A percentile compares a stretch with the other conserved stretches of the same genome.
These are phyloP conservation scores for Galago senegalensis DNA, from an alignment of 2,797 vertebrate genomes.

Conservation along the genomic window DNA sequence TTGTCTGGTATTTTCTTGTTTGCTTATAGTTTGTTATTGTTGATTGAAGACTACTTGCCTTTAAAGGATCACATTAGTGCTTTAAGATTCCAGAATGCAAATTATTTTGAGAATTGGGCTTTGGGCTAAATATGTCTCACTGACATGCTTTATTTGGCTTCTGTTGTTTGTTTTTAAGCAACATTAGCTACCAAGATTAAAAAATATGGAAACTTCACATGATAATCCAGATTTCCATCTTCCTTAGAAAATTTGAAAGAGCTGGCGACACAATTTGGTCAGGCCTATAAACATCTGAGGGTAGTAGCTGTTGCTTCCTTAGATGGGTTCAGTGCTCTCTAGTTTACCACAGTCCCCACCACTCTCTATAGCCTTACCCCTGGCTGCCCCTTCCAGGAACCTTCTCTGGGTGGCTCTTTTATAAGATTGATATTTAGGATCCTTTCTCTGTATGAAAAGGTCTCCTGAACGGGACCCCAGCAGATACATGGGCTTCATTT, in stretches of 20 bases:
- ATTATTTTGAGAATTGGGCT: conserved; percentile 56
- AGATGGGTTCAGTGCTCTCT: not conserved
- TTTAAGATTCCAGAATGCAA: conserved; percentile 60
- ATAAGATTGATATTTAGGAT: not conserved
- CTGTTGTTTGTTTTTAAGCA: conserved; percentile 62
- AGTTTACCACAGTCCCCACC: not conserved
- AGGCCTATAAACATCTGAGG: not conserved
- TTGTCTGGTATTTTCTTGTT: conserved; percentile 9
- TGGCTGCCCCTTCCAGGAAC: no score
- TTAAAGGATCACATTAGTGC: not conserved
- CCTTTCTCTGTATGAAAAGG: not conserved
- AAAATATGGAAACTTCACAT: conserved; percentile 42
- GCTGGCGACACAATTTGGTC: not conserved
- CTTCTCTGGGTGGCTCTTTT: not conserved
- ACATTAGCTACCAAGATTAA: conserved; percentile 59
- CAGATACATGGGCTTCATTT: not conserved
- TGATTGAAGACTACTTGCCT: not conserved
- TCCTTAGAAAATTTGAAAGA: conserved; percentile 15
- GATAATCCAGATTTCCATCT: conserved; percentile 29
- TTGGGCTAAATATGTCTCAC: conserved; percentile 65
- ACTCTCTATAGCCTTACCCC: not conserved
- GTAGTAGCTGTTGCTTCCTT: not conserved
- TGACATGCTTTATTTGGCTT: conserved; percentile 69
- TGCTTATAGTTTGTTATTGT: not conserved
- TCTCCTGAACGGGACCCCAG: not conserved